Percentiles rank a stretch among this genome's conserved stretches.
Conservation (phyloP, 2,797 vertebrate genomes). For the Sandelia bainsii region DNA sequence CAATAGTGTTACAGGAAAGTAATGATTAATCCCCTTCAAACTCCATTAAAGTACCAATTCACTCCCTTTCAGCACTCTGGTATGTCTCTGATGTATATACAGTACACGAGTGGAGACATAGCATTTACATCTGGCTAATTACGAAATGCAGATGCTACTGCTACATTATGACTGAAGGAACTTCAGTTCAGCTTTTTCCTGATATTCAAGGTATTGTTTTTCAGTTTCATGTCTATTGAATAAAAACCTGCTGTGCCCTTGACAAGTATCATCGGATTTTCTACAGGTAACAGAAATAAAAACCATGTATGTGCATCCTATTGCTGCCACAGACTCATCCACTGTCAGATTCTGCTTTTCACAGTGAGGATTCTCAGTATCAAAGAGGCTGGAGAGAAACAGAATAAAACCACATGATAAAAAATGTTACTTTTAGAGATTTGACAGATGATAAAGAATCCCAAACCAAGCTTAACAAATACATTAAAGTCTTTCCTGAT, state of each 20-base stretch:
- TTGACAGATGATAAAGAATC: constrained; percentile 78
- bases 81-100: constrained; percentile 67
- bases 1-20: constrained; percentile 35
- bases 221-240: not conserved
- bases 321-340: constrained; percentile 22
- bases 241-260: constrained; percentile 27
- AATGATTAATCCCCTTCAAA: constrained; percentile 60
- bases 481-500: constrained; percentile 71
- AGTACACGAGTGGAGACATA: constrained; percentile 21
- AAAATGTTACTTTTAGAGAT: constrained; percentile 63
- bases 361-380: constrained; percentile 20
- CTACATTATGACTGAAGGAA: constrained; percentile 40
- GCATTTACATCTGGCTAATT: constrained; percentile 55
- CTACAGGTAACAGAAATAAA: constrained; percentile 31
- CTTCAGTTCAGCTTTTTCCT: constrained; percentile 27
- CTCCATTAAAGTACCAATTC: constrained; percentile 61
- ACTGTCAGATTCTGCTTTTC: constrained; percentile 25
- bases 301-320: constrained; percentile 31
- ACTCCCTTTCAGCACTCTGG: constrained; percentile 48
- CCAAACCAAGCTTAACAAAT: constrained; percentile 67
- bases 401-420: constrained; percentile 60
- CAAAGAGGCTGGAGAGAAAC: constrained; percentile 21
- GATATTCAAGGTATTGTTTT: constrained; percentile 28
- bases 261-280: constrained; percentile 33
- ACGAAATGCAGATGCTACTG: constrained; percentile 43